A percentile compares a stretch with the other conserved stretches of the same genome.
These are phyloP conservation scores for Kobus ellipsiprymnus DNA, from an alignment of 2,113 vertebrate species.

Conservation along the genomic window DNA sequence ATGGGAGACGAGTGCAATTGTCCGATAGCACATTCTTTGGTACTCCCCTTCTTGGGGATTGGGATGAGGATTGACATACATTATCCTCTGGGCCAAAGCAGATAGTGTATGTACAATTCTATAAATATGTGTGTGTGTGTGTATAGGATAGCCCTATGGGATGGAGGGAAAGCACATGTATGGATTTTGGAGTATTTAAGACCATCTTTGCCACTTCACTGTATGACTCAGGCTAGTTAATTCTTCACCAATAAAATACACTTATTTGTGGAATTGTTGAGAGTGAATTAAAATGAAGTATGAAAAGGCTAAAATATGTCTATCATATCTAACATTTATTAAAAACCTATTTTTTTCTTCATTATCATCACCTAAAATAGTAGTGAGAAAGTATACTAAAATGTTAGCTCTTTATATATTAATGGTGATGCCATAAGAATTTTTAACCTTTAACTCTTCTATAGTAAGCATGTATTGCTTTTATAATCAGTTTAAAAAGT, in stretches of 20 bases:
- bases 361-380: background rate
- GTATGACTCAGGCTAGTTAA: background rate
- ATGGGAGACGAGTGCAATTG: background rate
- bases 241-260: background rate
- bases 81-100: background rate
- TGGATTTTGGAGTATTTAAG: background rate
- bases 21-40: background rate
- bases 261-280: background rate
- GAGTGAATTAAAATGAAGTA: background rate
- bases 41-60: background rate
- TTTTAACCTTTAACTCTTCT: background rate
- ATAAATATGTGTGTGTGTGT: background rate
- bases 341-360: background rate
- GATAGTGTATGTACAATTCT: background rate
- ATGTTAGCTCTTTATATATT: background rate
- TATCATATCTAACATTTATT: background rate
- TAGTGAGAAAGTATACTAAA: background rate
- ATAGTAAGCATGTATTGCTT: background rate
- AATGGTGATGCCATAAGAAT: background rate
- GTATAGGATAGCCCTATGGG: background rate
- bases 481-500: background rate
- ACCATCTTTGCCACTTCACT: background rate
- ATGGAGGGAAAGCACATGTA: background rate
- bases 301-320: background rate
- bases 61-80: background rate